Percentiles rank a stretch among this genome's conserved stretches.
Conservation (phyloP, 2,113 vertebrate genomes). For the Haplochromis vanheusdeni region DNA sequence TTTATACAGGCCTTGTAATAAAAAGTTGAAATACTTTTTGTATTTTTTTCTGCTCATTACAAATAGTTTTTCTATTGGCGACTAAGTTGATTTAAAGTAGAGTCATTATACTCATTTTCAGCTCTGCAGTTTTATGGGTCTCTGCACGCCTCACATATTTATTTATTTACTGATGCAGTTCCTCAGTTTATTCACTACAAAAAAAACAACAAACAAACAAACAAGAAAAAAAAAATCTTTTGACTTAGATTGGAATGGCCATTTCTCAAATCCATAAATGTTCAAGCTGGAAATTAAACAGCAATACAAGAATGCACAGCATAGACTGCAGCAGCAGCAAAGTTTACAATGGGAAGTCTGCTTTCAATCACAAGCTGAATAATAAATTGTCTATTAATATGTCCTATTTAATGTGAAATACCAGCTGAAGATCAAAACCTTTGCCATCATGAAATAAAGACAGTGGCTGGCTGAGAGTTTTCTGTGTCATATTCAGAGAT, state of each 20-base stretch:
- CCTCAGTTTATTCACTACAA: neutral
- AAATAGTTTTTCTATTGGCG: neutral
- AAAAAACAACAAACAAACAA: neutral
- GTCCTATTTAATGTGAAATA: neutral
- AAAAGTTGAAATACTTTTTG: neutral
- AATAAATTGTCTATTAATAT: neutral
- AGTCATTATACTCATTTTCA: neutral
- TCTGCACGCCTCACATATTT: neutral
- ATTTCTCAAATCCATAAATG: neutral
- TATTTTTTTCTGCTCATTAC: neutral
- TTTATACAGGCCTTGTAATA: neutral
- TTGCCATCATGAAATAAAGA: neutral
- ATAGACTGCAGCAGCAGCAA: neutral
- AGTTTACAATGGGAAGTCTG: fast-evolving
- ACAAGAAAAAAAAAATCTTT: neutral
- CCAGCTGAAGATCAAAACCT: neutral
- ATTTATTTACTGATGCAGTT: neutral
- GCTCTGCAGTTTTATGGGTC: neutral
- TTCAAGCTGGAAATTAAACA: neutral
- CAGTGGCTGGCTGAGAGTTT: fast-evolving
- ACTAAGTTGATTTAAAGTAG: neutral
- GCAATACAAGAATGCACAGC: fast-evolving
- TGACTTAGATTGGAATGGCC: neutral
- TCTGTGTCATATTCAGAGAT: neutral
- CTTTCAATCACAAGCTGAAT: neutral